phyloP scores from a whole-genome alignment of 2,888 invertebrate species.

The Phyto melanocephala region DNA sequence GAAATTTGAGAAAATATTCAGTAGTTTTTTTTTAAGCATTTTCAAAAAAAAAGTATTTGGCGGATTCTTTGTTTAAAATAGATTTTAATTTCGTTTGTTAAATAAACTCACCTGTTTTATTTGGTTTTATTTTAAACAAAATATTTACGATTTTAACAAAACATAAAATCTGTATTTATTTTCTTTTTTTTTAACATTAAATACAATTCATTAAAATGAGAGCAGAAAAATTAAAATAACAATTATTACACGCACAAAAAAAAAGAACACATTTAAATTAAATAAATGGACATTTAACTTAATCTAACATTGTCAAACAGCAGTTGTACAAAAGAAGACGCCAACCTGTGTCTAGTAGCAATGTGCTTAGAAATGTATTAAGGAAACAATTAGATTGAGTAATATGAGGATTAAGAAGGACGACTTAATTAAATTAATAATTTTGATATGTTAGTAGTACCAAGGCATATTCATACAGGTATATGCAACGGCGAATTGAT shows the following conservation, averaged over 20 bases:
- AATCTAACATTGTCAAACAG: background rate
- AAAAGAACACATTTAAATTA: background rate
- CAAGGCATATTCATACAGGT: too few species aligned
- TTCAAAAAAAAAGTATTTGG: too few species aligned
- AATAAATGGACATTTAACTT: background rate
- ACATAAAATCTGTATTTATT: constrained; percentile 47
- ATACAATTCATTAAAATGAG: constrained; percentile 27
- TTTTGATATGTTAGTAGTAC: constrained; percentile 41
- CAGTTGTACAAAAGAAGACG: background rate
- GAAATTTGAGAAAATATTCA: too few species aligned
- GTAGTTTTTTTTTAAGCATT: too few species aligned
- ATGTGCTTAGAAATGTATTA: background rate
- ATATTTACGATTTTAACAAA: constrained; percentile 38
- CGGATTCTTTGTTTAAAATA: too few species aligned
- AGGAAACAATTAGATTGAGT: constrained; percentile 19
- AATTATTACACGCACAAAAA: constrained; percentile 31
- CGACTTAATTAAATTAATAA: background rate
- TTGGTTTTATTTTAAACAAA: background rate
- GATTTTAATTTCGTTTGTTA: too few species aligned
- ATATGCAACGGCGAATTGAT: too few species aligned
- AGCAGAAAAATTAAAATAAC: constrained; percentile 19
- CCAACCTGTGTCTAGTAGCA: background rate
- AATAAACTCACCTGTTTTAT: too few species aligned
- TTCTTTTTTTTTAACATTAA: constrained; percentile 41
- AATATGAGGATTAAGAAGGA: background rate